These are phyloP conservation scores for Eulimnadia texana DNA, from an alignment of 1,140 invertebrate species.

Conservation along the genomic window DNA sequence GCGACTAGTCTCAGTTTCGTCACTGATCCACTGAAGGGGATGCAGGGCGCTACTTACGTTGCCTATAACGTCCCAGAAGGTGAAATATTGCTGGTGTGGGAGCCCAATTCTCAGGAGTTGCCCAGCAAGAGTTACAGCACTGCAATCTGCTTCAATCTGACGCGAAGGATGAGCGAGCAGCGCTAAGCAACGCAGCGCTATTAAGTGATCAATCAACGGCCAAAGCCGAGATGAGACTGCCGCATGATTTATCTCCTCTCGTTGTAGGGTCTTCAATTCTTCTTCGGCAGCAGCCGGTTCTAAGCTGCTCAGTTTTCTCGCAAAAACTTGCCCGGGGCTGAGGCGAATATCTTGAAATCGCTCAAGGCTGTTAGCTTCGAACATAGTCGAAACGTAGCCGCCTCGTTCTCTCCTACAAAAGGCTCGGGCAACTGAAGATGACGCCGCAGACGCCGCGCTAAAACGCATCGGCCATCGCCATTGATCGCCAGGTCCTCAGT, in stretches of 20 bases:
- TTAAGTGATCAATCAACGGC: conserved; percentile 4
- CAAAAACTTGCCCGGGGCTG: neutral
- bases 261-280: neutral
- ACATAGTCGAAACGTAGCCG: neutral
- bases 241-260: neutral
- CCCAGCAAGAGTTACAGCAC: neutral
- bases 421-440: conserved; percentile 3
- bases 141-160: neutral
- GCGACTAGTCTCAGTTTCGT: neutral
- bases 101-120: neutral
- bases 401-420: neutral
- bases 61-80: neutral
- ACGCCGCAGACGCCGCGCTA: conserved; percentile 3
- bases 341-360: neutral
- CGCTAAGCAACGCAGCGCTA: neutral
- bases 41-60: neutral
- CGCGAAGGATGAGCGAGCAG: neutral
- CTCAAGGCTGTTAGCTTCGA: neutral
- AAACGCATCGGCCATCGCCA: neutral
- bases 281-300: neutral
- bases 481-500: neutral
- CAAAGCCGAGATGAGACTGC: neutral
- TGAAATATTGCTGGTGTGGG: neutral
- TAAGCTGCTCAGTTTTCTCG: neutral
- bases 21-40: neutral